Base-by-base conservation (phyloP, 1,140 invertebrate genomes). In the Caerostris extrusa region DNA sequence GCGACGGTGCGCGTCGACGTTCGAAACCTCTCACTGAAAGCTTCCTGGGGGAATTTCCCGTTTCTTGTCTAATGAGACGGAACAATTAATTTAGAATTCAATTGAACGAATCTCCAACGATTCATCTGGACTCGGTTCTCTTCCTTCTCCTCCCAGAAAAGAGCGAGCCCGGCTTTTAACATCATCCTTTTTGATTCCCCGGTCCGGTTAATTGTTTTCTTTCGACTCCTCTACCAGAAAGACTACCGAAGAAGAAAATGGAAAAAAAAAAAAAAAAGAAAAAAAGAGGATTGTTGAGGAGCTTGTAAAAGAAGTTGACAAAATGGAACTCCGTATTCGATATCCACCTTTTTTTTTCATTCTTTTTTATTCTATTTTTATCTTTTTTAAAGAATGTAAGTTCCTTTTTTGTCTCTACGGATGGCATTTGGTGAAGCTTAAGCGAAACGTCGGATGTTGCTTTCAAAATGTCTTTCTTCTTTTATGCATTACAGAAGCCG, bases 21-120 rank as follows among this genome's bases (percentile, higher is more conserved):
- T 64, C 17, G 19, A 77, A 19, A 19, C 71, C 71, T 50, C 71
- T 50, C 19, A 8, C n/a, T 17, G n/a, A 7, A 8, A 6, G 3
- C 19, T 50, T 8, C 71, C 71, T n/a, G 0, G 71, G 71, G 71
- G 71, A 0, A 12, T n/a, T n/a, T n/a, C n/a, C n/a, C 71, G 5
- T 50, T 77, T n/a, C n/a, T 5, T 4, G 14, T 7, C 71, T 77
- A 77, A 77, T 77, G 71, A 77, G 71, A n/a, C 19, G 71, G 34
- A 77, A 77, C 71, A 77, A 50, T 77, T 77, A 77, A 77, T 77
- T 77, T 34, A 77, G n/a, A 5, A 19, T 77, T 77, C 19, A 77
- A 77, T 77, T 77, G 71, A 77, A 77, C 71, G 19, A 8, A 4
- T 10, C 34, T 50, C n/a, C 14, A 8, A 34, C 3, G 71, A 77